A percentile compares a stretch with the other conserved stretches of the same genome.
Conservation (phyloP, 2,113 vertebrate species). For the Oriolus oriolus region DNA sequence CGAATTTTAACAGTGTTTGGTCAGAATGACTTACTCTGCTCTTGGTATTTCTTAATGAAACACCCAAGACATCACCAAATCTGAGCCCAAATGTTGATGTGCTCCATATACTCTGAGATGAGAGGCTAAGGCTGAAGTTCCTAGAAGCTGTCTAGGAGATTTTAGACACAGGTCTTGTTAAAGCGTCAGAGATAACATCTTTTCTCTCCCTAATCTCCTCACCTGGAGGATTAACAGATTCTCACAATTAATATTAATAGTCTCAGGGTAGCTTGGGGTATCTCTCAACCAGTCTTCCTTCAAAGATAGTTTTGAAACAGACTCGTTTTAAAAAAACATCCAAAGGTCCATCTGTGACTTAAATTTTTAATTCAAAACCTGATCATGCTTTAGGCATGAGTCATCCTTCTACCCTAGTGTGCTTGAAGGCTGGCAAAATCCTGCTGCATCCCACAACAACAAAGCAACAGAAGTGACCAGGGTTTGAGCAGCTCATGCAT, state of each 20-base stretch:
- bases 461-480: not conserved
- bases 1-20: not conserved
- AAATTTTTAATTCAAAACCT: not conserved
- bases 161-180: not conserved
- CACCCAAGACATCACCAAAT: not conserved
- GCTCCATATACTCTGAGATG: not conserved
- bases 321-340: not conserved
- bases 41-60: not conserved
- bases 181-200: rapidly evolving
- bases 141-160: not conserved
- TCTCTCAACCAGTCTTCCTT: not conserved
- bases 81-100: not conserved
- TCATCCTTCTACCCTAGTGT: not conserved
- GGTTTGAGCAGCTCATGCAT: not conserved
- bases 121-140: not conserved
- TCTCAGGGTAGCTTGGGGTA: not conserved
- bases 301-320: not conserved
- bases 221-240: not conserved
- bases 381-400: not conserved
- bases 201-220: not conserved
- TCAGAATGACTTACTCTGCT: not conserved
- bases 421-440: not conserved
- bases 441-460: not conserved
- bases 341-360: not conserved
- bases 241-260: not conserved